phyloP scores from a whole-genome alignment of 23 tunicate genomes.

The Styela clava region DNA sequence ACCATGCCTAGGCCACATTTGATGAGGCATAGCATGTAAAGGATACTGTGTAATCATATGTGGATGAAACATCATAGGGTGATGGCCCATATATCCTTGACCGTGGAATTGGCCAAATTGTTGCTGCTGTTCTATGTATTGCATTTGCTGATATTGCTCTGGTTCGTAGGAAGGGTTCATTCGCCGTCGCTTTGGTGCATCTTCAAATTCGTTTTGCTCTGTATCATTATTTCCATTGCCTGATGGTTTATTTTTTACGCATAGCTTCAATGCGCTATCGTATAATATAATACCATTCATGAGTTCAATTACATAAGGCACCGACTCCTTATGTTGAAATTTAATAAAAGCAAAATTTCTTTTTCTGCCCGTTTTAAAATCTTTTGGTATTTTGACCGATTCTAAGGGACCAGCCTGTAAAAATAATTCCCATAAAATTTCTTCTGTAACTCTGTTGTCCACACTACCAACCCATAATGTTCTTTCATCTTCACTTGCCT shows the following conservation, averaged over 20 bases:
- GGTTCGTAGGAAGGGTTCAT: not conserved
- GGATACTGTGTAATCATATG: not conserved
- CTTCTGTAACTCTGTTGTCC: constrained; percentile 50
- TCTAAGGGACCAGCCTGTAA: constrained; percentile 83
- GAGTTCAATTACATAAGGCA: constrained; percentile 58
- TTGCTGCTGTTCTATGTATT: not conserved
- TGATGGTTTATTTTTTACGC: not conserved
- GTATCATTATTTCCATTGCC: not conserved
- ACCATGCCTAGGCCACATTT: not conserved
- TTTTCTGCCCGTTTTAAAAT: constrained; percentile 39
- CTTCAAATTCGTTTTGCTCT: not conserved
- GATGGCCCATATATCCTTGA: not conserved
- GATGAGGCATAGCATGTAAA: not conserved
- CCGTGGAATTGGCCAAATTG: not conserved
- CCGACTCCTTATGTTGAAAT: constrained; percentile 63
- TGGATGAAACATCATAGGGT: not conserved
- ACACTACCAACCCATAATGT: constrained; percentile 80
- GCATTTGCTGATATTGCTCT: not conserved
- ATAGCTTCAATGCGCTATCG: constrained; percentile 10
- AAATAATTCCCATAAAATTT: constrained; percentile 64
- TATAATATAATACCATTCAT: constrained; percentile 51
- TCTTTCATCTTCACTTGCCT: constrained; percentile 19
- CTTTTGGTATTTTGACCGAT: constrained; percentile 64
- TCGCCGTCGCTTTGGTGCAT: not conserved
- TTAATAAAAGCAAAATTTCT: constrained; percentile 62